These are phyloP conservation scores for Okamejei kenojei DNA, from an alignment of 2,797 vertebrate species.

Conservation along the genomic window DNA sequence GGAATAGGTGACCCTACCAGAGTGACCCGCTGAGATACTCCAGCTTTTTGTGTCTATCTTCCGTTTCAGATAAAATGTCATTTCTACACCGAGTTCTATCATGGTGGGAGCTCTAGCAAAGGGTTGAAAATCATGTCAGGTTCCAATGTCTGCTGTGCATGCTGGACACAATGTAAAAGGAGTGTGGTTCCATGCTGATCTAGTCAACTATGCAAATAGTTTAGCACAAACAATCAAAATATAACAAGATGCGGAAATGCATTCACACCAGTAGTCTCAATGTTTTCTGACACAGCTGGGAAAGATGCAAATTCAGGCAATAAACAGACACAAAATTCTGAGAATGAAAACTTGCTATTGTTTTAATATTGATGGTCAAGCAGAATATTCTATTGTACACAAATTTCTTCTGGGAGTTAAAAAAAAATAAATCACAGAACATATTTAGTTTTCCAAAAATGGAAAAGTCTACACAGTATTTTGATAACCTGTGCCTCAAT, in stretches of 20 bases:
- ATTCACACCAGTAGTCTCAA: neutral
- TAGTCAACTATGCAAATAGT: no score
- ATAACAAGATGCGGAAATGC: neutral
- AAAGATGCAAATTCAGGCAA: neutral
- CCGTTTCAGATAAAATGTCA: neutral
- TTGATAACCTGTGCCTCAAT: slow-evolving; percentile 2
- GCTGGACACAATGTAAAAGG: neutral
- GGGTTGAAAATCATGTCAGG: neutral
- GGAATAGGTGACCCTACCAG: no score
- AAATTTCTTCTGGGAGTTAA: neutral
- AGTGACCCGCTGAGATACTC: no score
- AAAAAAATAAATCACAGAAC: slow-evolving; percentile 11
- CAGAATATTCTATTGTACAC: neutral
- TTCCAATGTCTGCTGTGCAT: neutral
- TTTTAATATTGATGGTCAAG: neutral
- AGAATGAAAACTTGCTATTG: neutral
- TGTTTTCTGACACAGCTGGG: neutral
- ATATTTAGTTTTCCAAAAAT: neutral
- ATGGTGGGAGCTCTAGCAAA: neutral
- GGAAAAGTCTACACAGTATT: neutral
- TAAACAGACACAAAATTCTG: neutral
- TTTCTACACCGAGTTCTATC: neutral
- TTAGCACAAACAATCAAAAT: neutral
- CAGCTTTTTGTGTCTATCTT: no score
- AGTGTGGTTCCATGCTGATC: neutral